Base-by-base conservation (phyloP, 2,888 invertebrate genomes). In the Eumacrocentrus americanus region DNA sequence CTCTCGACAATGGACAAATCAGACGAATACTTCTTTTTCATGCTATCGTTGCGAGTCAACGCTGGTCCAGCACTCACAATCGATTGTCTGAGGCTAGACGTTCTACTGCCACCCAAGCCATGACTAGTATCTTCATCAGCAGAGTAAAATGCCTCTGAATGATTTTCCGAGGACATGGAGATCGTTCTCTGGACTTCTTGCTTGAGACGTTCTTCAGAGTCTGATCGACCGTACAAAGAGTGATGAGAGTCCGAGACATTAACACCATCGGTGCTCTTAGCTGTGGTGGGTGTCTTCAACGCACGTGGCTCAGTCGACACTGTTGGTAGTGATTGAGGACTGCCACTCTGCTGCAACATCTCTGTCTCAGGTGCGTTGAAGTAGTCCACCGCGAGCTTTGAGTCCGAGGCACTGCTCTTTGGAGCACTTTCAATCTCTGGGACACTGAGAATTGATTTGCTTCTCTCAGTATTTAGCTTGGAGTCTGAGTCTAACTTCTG, bases 81-180 rank as follows among this genome's bases (percentile, higher is more conserved):
- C 0, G 89, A 89, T 77, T 89, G 88, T 61, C 88, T 84, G 54
- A 89, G 79, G 69, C 89, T 89, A 0, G 89, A 89, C 16, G 88
- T 88, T 9, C 88, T 83, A 70, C 89, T 89, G 20, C 87, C 88
- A 9, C 73, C 72, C 25, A 76, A 66, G 67, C 86, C 86, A 35
- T 83, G 77, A 69, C 84, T 83, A 71, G 91, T 86, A 70, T 95
- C 95, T 81, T 96, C 95, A 74, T 95, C 95, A 0, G 95, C 95
- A 0, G 95, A 95, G 78, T 93, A 95, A 81, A 95, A 96, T 53
- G 91, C 90, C 81, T 95, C 95, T 0, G 93, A 93, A 71, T 92
- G 93, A 79, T 94, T 94, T 79, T 94, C 94, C 62, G 93, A 93
- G 1, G 92, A 92, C 77, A 94, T 88, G 0, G 94, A 94, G 74